phyloP scores from a whole-genome alignment of 2,113 vertebrate species.

The Aegotheles bennettii region DNA sequence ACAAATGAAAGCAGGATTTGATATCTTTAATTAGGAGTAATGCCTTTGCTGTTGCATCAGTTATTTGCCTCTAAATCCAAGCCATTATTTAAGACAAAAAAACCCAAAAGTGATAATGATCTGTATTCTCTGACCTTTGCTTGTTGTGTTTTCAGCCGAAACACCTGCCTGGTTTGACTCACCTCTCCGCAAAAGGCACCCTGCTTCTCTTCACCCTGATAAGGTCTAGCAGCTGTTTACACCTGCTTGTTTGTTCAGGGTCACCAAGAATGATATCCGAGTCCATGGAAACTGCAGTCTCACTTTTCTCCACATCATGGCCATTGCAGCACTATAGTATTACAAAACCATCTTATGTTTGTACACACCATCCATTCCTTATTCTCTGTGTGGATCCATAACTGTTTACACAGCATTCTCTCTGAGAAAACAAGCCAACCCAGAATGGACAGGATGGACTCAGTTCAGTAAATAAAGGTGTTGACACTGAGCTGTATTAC shows the following conservation, averaged over 20 bases:
- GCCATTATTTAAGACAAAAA: background rate
- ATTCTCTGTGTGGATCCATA: background rate
- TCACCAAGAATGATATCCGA: background rate
- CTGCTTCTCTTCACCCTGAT: background rate
- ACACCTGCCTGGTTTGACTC: background rate
- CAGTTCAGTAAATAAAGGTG: background rate
- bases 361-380: background rate
- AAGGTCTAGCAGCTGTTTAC: slow-evolving; percentile 21
- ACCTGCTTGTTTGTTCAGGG: background rate
- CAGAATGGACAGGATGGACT: background rate
- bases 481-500: background rate
- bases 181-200: background rate
- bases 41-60: background rate
- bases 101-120: background rate
- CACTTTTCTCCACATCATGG: background rate
- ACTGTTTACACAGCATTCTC: background rate
- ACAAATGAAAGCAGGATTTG: background rate
- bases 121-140: background rate
- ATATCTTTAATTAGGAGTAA: background rate
- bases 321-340: background rate
- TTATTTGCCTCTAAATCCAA: background rate
- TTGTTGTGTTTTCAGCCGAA: background rate
- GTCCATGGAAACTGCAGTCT: background rate
- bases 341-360: background rate
- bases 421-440: background rate